Base-by-base conservation (phyloP, 2,888 invertebrate species). In the Lypha dubia region DNA sequence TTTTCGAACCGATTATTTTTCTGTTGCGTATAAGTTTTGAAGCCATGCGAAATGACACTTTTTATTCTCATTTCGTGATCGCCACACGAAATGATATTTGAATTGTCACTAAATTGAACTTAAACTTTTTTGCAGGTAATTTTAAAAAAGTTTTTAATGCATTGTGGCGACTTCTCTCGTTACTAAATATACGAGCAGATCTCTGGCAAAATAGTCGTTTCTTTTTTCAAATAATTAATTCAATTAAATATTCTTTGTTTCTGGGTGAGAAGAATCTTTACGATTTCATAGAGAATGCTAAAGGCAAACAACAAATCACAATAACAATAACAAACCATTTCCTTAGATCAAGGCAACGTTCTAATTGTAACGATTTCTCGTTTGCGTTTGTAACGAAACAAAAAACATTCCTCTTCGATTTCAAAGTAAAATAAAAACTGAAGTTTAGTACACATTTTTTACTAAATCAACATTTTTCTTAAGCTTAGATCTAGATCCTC, bases 311-410 rank as follows among this genome's bases (percentile, higher is more conserved):
- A 17, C n/a, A 46, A 20, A 46, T 20, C 0, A 46, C 22, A 46
- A 20, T 35, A 24, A 60, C n/a, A 76, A 76, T 22, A 22, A 49
- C 53, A 56, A 73, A 73, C 80, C 86, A 88, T 87, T 90, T 90
- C 90, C 90, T 89, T 88, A 87, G 87, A 87, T 89, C 90, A 90
- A 90, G 91, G 91, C 90, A 89, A 87, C 88, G 88, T 90, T 85
- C 70, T 60, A 74, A 81, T 76, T 15, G n/a, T 15, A 32, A 32
- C 13, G 22, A 17, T 32, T 28, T 56, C 7, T 53, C 4, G 6
- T 24, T 51, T 22, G 51, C 8, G 20, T 41, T 62, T 24, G 5
- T 49, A 8, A 9, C 3, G 20, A 17, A 49, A 49, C 8, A 20
- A 7, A 49, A 49, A 8, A 17, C 7, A 49, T 20, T 49, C 7